A percentile compares a stretch with the other conserved stretches of the same genome.
Conservation (phyloP, 2,113 vertebrate genomes). For the Mixornis gularis region DNA sequence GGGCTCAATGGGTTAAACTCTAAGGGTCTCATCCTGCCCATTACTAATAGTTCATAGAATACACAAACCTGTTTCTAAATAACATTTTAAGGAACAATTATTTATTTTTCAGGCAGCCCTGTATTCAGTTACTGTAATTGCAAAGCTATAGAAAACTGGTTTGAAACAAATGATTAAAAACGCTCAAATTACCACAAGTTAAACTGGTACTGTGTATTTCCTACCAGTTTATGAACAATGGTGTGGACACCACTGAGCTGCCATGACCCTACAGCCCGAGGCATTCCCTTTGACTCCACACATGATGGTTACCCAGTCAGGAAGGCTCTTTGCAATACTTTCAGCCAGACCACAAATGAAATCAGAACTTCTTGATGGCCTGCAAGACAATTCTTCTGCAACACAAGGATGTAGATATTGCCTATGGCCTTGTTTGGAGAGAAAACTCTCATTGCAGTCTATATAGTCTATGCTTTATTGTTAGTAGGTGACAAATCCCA, state of each 20-base stretch:
- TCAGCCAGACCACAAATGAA: neutral
- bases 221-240: accelerated
- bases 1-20: neutral
- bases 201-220: neutral
- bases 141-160: neutral
- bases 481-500: neutral
- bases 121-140: neutral
- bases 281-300: neutral
- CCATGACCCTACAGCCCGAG: neutral
- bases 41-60: neutral
- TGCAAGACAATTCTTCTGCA: neutral
- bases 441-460: neutral
- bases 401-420: neutral
- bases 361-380: neutral
- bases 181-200: accelerated
- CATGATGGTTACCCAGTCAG: neutral
- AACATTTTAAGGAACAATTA: neutral
- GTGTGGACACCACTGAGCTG: neutral
- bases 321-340: neutral
- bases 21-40: neutral
- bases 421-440: neutral
- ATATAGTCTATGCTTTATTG: neutral
- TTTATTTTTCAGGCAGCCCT: neutral
- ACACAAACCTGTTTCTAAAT: neutral
- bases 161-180: neutral